Conservation (phyloP, 2,888 invertebrate genomes). For the Miltochrista miniata region DNA sequence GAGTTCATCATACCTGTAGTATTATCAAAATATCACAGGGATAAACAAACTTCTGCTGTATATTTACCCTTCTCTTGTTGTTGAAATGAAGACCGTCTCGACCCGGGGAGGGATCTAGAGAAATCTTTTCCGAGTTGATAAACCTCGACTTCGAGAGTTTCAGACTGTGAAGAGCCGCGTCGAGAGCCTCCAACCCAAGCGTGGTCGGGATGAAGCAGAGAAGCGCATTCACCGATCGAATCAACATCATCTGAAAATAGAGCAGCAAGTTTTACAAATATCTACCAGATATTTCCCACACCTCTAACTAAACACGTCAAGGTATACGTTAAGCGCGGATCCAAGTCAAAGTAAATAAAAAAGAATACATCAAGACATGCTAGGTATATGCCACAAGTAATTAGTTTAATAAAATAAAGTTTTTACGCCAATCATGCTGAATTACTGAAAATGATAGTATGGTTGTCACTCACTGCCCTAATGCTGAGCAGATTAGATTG, state of each 20-base stretch:
- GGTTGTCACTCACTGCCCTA: constrained; percentile 36
- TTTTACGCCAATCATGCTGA: constrained; percentile 2
- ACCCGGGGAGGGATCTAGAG: constrained; percentile 93
- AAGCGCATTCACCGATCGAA: constrained; percentile 89
- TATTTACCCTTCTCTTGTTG: constrained; percentile 84
- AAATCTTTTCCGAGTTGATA: constrained; percentile 94
- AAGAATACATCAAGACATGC: constrained; percentile 15
- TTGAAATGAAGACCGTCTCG: constrained; percentile 93
- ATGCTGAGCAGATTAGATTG: background rate
- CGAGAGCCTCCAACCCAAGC: constrained; percentile 91
- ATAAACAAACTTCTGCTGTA: constrained; percentile 9
- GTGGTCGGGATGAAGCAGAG: constrained; percentile 93
- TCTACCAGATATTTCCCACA: constrained; percentile 4
- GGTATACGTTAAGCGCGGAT: constrained; percentile 41
- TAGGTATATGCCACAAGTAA: constrained; percentile 7
- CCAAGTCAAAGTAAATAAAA: constrained; percentile 21
- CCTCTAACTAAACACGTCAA: constrained; percentile 28
- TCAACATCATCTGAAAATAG: constrained; percentile 86
- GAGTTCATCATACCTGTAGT: background rate
- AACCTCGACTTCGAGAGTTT: constrained; percentile 92
- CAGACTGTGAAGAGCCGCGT: constrained; percentile 95
- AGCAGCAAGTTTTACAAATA: background rate
- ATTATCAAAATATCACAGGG: no score
- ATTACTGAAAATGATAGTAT: constrained; percentile 10
- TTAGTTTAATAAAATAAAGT: constrained; percentile 15